phyloP scores from a whole-genome alignment of 2,113 vertebrate genomes.

The Puffinus mauretanicus region DNA sequence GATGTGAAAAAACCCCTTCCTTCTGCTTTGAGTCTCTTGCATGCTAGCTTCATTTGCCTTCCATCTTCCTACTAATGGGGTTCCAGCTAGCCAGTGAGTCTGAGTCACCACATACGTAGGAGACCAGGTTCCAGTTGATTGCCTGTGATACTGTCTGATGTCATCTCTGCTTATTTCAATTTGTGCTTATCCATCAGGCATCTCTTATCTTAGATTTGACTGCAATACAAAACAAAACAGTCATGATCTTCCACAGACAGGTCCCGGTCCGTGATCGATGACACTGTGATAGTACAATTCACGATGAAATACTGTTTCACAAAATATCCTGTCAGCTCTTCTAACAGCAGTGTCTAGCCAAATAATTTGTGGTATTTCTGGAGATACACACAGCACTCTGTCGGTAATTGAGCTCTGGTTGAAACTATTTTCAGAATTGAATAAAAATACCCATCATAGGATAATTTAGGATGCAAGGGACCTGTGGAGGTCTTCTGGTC shows the following conservation, averaged over 20 bases:
- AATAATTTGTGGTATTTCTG: background rate
- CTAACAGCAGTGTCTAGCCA: background rate
- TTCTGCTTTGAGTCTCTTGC: background rate
- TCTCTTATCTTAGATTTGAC: conserved; percentile 16
- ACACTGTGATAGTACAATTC: background rate
- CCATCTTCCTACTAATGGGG: background rate
- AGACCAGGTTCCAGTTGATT: background rate
- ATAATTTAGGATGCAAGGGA: background rate
- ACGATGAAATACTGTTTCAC: background rate
- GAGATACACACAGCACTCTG: background rate
- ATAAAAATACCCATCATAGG: background rate
- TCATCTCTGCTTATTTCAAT: conserved; percentile 11
- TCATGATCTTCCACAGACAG: background rate
- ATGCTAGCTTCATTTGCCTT: background rate
- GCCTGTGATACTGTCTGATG: background rate
- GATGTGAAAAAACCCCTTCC: background rate
- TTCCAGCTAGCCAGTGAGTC: background rate
- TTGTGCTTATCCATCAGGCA: background rate
- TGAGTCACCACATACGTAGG: background rate
- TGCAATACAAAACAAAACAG: conserved; percentile 15
- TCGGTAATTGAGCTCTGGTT: background rate
- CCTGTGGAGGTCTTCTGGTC: background rate
- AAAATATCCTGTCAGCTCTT: conserved; percentile 4
- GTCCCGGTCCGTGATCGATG: fast-evolving
- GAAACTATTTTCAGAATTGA: background rate